Evolutionary conservation across 1,140 invertebrate genomes (phyloP), one percentile per base, ranked within the genome.

Genomic region (Orius laevigatus): DNA sequence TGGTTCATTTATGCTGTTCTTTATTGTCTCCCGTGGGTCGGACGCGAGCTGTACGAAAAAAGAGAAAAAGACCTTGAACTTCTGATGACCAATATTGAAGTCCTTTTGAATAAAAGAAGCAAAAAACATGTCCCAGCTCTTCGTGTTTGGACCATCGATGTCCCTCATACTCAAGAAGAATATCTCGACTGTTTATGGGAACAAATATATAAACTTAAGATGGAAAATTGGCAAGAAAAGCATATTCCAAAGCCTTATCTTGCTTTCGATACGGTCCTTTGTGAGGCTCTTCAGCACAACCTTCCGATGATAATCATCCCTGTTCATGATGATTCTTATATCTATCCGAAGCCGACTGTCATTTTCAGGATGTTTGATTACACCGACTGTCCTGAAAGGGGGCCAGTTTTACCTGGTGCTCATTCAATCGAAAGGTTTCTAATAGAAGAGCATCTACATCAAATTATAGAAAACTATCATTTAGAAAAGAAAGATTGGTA

Each of bases 301-400:
- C 70, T 98, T 48, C 92, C 93, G 4, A 70, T 76, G 41, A 83
- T 97, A 53, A 69, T 80, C 39, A 78, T 85, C n/a, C 86, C 87
- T 3, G 86, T 88, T 0, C 91, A 97, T 67, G 84, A 94, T 64
- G 84, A 91, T 57, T 75, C 75, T 19, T 84, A 81, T 60, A 67
- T 74, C 15, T 96, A 97, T 66, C 90, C 94, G 1, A 79, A 93
- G 70, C 86, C 88, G 0, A 78, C 79, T 60, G 86, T 90, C 3
- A 83, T 91, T 5, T 94, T 84, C 69, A 76, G 85, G 36, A 86
- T 99, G 77, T 99, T 99, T 70, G 94, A 98, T 66, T 96, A 98
- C 61, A 96, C 93, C 4, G 94, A 99, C 67, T 96, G 94, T 60
- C 91, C 93, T 8, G 92, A 95, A 59, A 53, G 48, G 18, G 69